Evolutionary conservation across 2,797 vertebrate genomes (phyloP).

Genomic region (Trachurus trachurus): DNA sequence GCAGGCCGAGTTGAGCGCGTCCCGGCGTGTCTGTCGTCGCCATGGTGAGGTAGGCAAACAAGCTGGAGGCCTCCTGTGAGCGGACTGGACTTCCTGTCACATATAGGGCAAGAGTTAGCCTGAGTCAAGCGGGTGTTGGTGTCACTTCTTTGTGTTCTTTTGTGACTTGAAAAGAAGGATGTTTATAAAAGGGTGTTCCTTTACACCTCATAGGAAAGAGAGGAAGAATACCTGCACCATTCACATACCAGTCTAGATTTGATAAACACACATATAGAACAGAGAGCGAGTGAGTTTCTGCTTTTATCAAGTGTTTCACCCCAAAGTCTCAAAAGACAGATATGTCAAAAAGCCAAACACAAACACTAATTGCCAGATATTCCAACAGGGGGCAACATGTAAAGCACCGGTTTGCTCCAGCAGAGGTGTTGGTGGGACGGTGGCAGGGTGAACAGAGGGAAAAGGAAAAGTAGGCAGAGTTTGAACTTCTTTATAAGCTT

Average conservation of each 20-base stretch:
- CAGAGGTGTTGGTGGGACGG: neutral
- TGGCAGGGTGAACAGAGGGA: neutral
- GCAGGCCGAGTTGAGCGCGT: constrained; percentile 52
- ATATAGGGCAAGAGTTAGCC: constrained; percentile 23
- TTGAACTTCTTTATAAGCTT: neutral
- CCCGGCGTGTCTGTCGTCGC: constrained; percentile 65
- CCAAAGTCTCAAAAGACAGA: neutral
- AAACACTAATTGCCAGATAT: neutral
- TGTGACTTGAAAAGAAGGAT: constrained; percentile 33
- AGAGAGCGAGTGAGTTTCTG: neutral
- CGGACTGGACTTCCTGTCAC: constrained; percentile 57
- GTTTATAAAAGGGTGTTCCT: constrained; percentile 6
- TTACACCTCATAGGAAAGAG: neutral
- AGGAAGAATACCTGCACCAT: neutral
- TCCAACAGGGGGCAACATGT: neutral
- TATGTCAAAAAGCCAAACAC: neutral
- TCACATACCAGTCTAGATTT: neutral
- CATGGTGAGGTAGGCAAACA: constrained; percentile 49
- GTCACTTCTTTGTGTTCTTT: constrained; percentile 21
- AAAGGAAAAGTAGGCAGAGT: neutral
- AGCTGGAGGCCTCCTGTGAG: constrained; percentile 41
- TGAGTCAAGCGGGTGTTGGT: constrained; percentile 24
- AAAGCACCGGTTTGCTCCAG: neutral
- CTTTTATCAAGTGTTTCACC: constrained; percentile 1
- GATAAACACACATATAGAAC: neutral